Evolutionary conservation across 2,797 vertebrate genomes (phyloP).

Genomic region (Oophaga sylvatica): DNA sequence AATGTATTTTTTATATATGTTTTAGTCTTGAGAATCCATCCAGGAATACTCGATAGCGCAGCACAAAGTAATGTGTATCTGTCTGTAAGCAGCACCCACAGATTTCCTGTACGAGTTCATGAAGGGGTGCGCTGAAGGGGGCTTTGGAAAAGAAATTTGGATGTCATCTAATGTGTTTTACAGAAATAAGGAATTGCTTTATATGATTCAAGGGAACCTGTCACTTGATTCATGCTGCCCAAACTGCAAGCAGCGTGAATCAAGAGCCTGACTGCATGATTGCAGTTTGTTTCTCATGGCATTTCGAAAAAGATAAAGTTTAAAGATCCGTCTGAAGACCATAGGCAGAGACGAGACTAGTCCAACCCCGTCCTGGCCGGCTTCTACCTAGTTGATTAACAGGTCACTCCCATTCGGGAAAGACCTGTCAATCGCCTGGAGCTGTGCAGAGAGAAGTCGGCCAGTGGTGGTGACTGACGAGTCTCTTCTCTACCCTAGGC

Average conservation of each 20-base stretch:
- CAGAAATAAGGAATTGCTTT: neutral
- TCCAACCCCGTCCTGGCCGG: too few relatives aligned
- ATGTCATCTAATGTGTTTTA: slow-evolving; percentile 17
- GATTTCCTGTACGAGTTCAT: slow-evolving; percentile 23
- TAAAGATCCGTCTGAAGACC: too few relatives aligned
- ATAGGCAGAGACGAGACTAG: too few relatives aligned
- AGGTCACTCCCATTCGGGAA: too few relatives aligned
- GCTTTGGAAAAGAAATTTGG: neutral
- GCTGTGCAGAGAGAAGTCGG: too few relatives aligned
- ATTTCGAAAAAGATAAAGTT: too few relatives aligned
- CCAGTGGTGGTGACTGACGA: too few relatives aligned
- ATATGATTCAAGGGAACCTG: neutral
- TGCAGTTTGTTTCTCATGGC: too few relatives aligned
- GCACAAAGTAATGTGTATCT: neutral
- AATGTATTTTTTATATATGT: neutral
- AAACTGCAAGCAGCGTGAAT: neutral
- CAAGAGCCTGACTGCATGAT: too few relatives aligned
- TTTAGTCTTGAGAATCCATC: neutral
- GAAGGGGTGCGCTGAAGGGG: neutral
- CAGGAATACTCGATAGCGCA: neutral
- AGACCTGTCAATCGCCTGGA: too few relatives aligned
- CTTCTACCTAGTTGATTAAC: too few relatives aligned
- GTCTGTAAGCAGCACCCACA: slow-evolving; percentile 7
- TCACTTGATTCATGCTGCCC: neutral
- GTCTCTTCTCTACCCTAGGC: too few relatives aligned